Conservation (phyloP, 2,888 invertebrate genomes). For the Apocheima hispidaria region DNA sequence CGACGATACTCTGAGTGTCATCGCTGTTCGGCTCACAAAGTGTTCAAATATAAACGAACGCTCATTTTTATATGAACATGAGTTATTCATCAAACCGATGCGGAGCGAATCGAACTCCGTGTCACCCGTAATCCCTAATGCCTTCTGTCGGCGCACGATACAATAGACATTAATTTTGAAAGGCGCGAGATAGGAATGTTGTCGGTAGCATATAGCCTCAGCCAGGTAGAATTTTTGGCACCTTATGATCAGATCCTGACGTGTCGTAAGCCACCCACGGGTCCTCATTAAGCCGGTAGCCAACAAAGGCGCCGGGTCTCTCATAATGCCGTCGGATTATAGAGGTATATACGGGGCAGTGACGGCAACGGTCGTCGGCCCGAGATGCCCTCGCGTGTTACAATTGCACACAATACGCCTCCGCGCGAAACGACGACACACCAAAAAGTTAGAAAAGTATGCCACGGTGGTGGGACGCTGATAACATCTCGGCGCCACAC, state of each 20-base stretch:
- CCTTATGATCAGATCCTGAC: constrained; percentile 84
- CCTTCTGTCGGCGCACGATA: constrained; percentile 59
- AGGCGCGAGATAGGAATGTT: constrained; percentile 80
- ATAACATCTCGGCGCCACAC: constrained; percentile 75
- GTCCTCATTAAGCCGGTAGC: constrained; percentile 82
- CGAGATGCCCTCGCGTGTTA: constrained; percentile 79
- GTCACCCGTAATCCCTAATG: constrained; percentile 63
- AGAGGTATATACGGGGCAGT: constrained; percentile 54
- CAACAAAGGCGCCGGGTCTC: constrained; percentile 80
- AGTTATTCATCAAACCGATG: constrained; percentile 28
- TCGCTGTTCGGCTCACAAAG: constrained; percentile 52
- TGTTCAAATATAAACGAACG: constrained; percentile 37
- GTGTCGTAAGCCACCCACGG: constrained; percentile 85
- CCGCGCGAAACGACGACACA: constrained; percentile 68
- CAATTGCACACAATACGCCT: constrained; percentile 82
- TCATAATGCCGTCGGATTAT: constrained; percentile 83
- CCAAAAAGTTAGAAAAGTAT: constrained; percentile 85
- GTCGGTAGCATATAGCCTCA: constrained; percentile 62
- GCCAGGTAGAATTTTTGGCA: constrained; percentile 84
- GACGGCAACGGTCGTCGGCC: constrained; percentile 74
- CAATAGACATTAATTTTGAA: constrained; percentile 83
- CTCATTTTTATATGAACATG: constrained; percentile 30
- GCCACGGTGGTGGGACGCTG: constrained; percentile 61
- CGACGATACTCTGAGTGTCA: constrained; percentile 61
- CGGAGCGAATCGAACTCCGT: constrained; percentile 47